A percentile compares a stretch with the other conserved stretches of the same genome.
Evolutionary conservation across 2,888 invertebrate genomes (phyloP).

Genomic region (Gnatocerus cornutus): DNA sequence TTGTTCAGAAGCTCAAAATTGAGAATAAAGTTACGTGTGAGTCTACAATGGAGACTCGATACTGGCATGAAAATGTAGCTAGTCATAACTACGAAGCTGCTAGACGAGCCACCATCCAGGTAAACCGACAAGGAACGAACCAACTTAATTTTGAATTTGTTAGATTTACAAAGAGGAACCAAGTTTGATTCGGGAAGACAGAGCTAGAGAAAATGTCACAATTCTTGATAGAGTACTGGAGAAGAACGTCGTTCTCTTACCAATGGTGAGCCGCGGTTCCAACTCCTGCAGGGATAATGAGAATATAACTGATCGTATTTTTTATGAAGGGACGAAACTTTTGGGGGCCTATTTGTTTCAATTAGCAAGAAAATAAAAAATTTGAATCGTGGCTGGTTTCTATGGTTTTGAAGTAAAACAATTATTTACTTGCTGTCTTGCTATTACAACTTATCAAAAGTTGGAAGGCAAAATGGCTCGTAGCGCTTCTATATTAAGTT

Average conservation of each 20-base stretch:
- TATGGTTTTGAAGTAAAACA: too few species aligned
- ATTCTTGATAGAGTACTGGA: constrained; percentile 68
- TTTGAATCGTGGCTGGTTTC: neutral
- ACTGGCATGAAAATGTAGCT: constrained; percentile 69
- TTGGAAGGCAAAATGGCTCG: too few species aligned
- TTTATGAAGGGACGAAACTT: constrained; percentile 71
- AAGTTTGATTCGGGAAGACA: constrained; percentile 70
- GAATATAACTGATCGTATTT: constrained; percentile 68
- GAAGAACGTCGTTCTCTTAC: constrained; percentile 68
- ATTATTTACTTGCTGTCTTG: too few species aligned
- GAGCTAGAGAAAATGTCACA: constrained; percentile 66
- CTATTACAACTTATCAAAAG: too few species aligned
- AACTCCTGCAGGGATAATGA: constrained; percentile 67
- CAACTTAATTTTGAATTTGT: constrained; percentile 31
- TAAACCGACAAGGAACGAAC: constrained; percentile 50
- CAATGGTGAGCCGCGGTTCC: constrained; percentile 66
- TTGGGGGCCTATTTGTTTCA: constrained; percentile 70
- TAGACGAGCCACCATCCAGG: constrained; percentile 69
- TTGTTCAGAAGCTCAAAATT: constrained; percentile 63
- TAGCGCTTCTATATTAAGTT: too few species aligned
- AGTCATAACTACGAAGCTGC: constrained; percentile 69
- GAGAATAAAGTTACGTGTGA: constrained; percentile 65
- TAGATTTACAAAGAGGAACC: constrained; percentile 71
- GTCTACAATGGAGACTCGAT: constrained; percentile 61
- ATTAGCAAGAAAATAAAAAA: constrained; percentile 52